phyloP scores from a whole-genome alignment of 2,888 invertebrate genomes.

The Thyatira batis region DNA sequence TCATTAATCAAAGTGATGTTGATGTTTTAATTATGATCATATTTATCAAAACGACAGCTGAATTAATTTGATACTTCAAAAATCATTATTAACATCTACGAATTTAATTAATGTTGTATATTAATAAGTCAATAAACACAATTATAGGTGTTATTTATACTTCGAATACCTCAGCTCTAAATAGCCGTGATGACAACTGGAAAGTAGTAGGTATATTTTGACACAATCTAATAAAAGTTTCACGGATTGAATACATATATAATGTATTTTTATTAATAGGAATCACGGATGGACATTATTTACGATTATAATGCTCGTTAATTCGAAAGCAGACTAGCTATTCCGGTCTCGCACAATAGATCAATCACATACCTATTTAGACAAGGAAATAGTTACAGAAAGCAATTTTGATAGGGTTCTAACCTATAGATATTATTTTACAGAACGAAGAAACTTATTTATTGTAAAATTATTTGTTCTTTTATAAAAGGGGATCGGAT shows the following conservation, averaged over 20 bases:
- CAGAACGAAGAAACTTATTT: too few species aligned
- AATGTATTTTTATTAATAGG: background rate
- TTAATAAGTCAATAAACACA: conserved; percentile 16
- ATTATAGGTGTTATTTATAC: conserved; percentile 5
- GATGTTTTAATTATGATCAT: background rate
- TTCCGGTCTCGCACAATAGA: background rate
- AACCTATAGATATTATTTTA: background rate
- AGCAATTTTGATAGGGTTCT: background rate
- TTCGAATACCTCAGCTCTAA: conserved; percentile 12
- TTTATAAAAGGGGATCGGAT: too few species aligned
- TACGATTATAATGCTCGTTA: background rate
- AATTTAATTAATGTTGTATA: conserved; percentile 15
- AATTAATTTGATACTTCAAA: background rate
- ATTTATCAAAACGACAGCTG: background rate
- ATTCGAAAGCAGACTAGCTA: background rate
- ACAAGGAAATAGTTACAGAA: background rate
- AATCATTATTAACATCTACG: conserved; percentile 7
- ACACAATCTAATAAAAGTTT: background rate
- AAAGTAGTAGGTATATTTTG: conserved; percentile 6
- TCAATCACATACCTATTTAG: background rate
- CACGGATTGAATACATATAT: background rate
- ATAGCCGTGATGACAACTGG: conserved; percentile 14
- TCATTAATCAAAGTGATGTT: background rate
- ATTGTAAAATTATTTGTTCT: too few species aligned
- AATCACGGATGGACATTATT: background rate